A percentile compares a stretch with the other conserved stretches of the same genome.
These are phyloP conservation scores for Gymnopithys bicolor DNA, from an alignment of 2,797 vertebrate genomes.

Conservation along the genomic window DNA sequence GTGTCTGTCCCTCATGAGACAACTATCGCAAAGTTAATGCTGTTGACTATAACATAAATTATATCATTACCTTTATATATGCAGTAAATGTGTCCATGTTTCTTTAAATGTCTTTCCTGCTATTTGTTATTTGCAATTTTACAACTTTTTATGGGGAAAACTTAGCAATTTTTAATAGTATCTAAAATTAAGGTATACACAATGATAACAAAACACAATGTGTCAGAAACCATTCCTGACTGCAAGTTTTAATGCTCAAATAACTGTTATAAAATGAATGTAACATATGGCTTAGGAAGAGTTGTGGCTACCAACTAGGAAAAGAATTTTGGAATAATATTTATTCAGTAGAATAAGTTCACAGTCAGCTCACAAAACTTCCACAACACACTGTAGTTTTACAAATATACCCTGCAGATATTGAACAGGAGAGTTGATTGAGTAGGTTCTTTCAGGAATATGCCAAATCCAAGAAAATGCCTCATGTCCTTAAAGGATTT, in stretches of 20 bases:
- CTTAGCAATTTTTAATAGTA: not conserved
- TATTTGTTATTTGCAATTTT: not conserved
- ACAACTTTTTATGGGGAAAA: not conserved
- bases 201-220: not conserved
- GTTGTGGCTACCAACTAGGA: not conserved
- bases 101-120: not conserved
- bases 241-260: not conserved
- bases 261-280: not conserved
- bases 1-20: not conserved
- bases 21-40: not conserved
- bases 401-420: not conserved
- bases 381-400: not conserved
- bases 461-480: not conserved
- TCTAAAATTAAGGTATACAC: not conserved
- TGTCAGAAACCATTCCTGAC: not conserved
- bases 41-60: not conserved
- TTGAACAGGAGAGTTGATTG: not conserved
- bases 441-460: not conserved
- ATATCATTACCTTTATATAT: not conserved
- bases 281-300: not conserved
- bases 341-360: not conserved
- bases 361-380: not conserved
- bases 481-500: not conserved
- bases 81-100: not conserved
- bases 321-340: not conserved